Base-by-base conservation (phyloP, 2,113 vertebrate species). In the Bufo gargarizans region DNA sequence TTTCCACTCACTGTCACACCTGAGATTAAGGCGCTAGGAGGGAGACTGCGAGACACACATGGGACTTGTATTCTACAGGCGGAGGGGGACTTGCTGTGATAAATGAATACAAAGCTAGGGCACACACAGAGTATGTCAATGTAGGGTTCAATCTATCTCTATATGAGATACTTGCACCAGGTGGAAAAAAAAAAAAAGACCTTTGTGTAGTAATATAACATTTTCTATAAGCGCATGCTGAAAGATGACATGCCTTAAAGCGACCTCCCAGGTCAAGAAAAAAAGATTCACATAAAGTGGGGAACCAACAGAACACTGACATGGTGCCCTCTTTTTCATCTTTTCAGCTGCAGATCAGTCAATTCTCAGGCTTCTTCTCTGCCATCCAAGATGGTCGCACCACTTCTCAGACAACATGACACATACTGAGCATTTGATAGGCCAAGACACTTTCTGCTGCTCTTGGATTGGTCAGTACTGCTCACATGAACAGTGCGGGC, bases 1-100 rank as follows among this genome's bases (percentile, higher is more conserved):
- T 89, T 84, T 84, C 77, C 81, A 84, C 80, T 89, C 87, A 84
- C 22, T 88, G 87, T 88, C 87, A 88, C 71, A 88, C 80, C 81
- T 84, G 33, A 84, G 87, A 88, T 83, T 88, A 83, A 83, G 87
- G 72, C 50, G 55, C 63, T 84, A 55, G 79, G 55, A 88, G 69
- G 50, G 45, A 81, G 63, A 69, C 56, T 69, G 76, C 49, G 17
- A 53, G 69, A 63, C 20, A 53, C 71, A 47, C 58, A 55, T 49
- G 50, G 72, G 61, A 84, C 59, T 65, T 77, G 10, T 45, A 56
- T 78, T 76, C 87, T 56, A 77, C 61, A 11, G 49, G 47, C 0
- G 82, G n/a, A 59, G 61, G 67, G 69, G 55, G 47, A 33, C 33
- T n/a, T 22, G 67, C 61, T 77, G 71, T 74, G 80, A 88, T 53